A percentile compares a stretch with the other conserved stretches of the same genome.
phyloP scores from a whole-genome alignment of 2,888 invertebrate species.

The Lymantria monacha region DNA sequence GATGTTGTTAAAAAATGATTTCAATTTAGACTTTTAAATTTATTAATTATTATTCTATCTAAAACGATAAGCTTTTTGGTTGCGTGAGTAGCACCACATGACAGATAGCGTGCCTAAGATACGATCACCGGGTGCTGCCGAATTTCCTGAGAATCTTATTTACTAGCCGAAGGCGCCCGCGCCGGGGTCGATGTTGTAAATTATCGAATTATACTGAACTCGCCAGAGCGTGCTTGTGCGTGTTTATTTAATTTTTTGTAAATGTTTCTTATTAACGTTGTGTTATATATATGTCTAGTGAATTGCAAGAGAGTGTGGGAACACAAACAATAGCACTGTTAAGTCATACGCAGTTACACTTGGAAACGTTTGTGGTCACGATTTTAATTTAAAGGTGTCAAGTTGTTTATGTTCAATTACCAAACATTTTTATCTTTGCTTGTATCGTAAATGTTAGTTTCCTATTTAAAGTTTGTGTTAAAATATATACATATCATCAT shows the following conservation, averaged over 20 bases:
- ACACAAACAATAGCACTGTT: constrained; percentile 49
- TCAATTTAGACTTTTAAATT: too few relatives aligned
- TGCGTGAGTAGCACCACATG: constrained; percentile 64
- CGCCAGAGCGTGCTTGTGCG: constrained; percentile 62
- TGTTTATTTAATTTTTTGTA: constrained; percentile 75
- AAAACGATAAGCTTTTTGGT: constrained; percentile 24
- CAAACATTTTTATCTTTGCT: constrained; percentile 18
- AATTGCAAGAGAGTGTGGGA: constrained; percentile 63
- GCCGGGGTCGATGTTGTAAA: constrained; percentile 57
- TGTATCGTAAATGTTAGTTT: constrained; percentile 20
- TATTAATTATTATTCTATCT: too few relatives aligned
- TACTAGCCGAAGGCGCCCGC: constrained; percentile 60
- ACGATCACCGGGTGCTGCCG: constrained; percentile 66
- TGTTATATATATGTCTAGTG: constrained; percentile 46
- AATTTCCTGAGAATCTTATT: constrained; percentile 73
- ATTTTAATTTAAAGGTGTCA: constrained; percentile 60
- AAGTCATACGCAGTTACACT: constrained; percentile 38
- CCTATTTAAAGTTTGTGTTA: neutral
- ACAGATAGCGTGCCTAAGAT: constrained; percentile 74
- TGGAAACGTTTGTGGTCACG: constrained; percentile 59
- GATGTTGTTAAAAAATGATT: too few relatives aligned
- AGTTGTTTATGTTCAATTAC: constrained; percentile 50
- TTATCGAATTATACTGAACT: constrained; percentile 71
- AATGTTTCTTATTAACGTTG: constrained; percentile 63
- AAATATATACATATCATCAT: too few relatives aligned